phyloP scores from a whole-genome alignment of 2,113 vertebrate species.

The Trachemys scripta region DNA sequence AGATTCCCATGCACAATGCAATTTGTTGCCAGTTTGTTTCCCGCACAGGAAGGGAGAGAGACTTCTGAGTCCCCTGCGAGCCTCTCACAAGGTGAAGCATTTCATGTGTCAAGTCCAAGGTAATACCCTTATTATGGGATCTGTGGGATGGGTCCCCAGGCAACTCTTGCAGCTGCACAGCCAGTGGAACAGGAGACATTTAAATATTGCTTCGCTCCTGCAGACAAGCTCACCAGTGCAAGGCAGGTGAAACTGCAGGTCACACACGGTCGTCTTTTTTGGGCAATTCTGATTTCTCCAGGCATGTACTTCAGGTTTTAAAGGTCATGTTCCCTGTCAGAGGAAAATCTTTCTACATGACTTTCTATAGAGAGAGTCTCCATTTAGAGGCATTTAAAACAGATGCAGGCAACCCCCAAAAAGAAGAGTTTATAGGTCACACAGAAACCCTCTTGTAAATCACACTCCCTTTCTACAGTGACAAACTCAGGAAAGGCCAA shows the following conservation, averaged over 20 bases:
- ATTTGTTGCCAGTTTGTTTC: background rate
- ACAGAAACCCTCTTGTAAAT: background rate
- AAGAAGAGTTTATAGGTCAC: constrained; percentile 24
- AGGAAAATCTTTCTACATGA: constrained; percentile 20
- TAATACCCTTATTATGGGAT: background rate
- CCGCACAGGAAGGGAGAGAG: background rate
- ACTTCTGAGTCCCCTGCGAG: background rate
- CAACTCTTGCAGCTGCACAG: background rate
- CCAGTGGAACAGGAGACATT: background rate
- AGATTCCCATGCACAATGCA: background rate
- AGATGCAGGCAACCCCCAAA: background rate
- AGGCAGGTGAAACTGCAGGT: background rate
- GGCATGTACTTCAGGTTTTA: constrained; percentile 22
- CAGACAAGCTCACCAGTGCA: background rate
- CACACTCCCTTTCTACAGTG: background rate
- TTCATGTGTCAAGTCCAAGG: background rate
- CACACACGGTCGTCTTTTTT: background rate
- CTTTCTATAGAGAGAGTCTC: constrained; percentile 10
- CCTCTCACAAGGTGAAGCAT: background rate
- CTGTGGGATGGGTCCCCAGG: background rate
- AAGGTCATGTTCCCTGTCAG: constrained; percentile 60
- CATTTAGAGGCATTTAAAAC: constrained; percentile 25
- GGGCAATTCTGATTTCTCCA: background rate
- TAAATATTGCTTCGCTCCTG: background rate
- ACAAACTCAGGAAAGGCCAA: background rate